These are phyloP conservation scores for Virgularia gustaviana DNA, from an alignment of 92 coral and sea anemone species.

Conservation along the genomic window DNA sequence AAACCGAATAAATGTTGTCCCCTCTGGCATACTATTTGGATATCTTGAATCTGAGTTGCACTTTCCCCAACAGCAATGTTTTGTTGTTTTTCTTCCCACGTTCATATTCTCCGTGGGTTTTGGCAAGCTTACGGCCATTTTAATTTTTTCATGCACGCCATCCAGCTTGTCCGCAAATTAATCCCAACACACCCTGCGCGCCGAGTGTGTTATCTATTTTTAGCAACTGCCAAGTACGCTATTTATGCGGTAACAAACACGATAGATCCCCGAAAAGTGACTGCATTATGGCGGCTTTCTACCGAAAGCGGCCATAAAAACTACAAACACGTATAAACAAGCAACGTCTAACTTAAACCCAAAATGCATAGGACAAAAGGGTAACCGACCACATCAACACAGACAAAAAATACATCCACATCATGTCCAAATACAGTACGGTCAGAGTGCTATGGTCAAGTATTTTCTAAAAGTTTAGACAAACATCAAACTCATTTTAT, in stretches of 20 bases:
- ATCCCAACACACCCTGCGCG: no score
- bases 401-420: background rate
- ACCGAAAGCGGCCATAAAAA: no score
- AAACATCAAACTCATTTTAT: slow-evolving; percentile 31
- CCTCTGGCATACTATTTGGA: slow-evolving; percentile 1
- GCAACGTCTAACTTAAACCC: slow-evolving; percentile 31
- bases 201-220: no score
- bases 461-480: background rate
- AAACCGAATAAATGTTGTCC: slow-evolving; percentile 16
- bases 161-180: no score
- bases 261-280: no score
- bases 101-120: no score
- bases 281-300: no score
- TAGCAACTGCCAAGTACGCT: no score
- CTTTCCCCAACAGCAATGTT: no score
- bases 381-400: slow-evolving; percentile 13
- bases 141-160: no score
- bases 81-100: slow-evolving; percentile 8
- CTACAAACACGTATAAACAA: slow-evolving; percentile 39
- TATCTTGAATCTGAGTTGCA: slow-evolving; percentile 31
- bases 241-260: no score
- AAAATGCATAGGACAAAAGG: slow-evolving; percentile 51
- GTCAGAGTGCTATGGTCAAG: background rate
- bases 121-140: no score
- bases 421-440: background rate